Evolutionary conservation across 2,888 invertebrate genomes (phyloP), one percentile per base, ranked within the genome.

Genomic region (Hofmannophila pseudospretella): DNA sequence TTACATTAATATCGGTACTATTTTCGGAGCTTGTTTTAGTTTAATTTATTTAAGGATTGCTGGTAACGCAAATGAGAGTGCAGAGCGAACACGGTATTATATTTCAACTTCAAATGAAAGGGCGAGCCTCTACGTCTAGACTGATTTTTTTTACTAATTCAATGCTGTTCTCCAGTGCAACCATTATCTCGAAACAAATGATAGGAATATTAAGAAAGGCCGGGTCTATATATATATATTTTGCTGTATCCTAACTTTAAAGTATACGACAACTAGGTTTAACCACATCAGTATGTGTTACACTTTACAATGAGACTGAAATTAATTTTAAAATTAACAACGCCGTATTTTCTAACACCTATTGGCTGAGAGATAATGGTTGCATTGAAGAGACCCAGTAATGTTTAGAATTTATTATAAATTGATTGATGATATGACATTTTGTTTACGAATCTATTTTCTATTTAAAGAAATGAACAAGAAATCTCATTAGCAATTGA

Each of bases 71-170:
- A 48, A 51, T 39, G 51, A 48, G 57, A 45, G 51, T 57, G 51
- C 8, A 44, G 52, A 46, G 58, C 36, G 41, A 36, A 34, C 44
- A 20, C 35, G 47, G 47, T 49, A 58, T 54, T 53, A 49, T 59
- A 48, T 60, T 64, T 67, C 71, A 66, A 70, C 66, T 55, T 63
- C 67, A 54, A 56, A 55, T 58, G 54, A 48, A 54, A 52, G 66
- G 49, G 45, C 58, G 60, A 66, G 67, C 60, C 51, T 58, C 61
- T 63, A 67, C 58, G 51, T 66, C 64, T 79, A 73, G 85, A 85
- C 85, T 82, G 85, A 82, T 77, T 80, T 58, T 80, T 58, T 72
- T 65, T 65, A 62, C 49, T 57, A 32, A 57, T 55, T 57, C 47
- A 50, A 49, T 40, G 47, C 14, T 23, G 44, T 44, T 49, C 49